A percentile compares a stretch with the other conserved stretches of the same genome.
Conservation (phyloP, 1,140 invertebrate species). For the Rhyacophila brunnea region DNA sequence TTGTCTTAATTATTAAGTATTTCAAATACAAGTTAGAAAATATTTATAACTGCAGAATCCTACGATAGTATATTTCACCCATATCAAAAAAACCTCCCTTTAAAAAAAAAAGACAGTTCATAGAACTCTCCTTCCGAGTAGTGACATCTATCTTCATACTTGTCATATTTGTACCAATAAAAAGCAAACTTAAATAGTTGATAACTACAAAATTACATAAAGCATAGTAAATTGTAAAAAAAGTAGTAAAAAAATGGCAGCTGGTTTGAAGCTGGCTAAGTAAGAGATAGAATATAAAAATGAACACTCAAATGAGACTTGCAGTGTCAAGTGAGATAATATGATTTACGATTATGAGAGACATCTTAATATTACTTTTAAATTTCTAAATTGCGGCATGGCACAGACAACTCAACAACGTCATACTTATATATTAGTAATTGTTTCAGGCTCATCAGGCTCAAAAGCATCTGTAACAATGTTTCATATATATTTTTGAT, state of each 20-base stretch:
- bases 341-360: slow-evolving; percentile 9
- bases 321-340: not conserved
- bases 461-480: slow-evolving; percentile 13
- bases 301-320: not conserved
- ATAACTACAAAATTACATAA: not conserved
- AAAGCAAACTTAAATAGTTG: not conserved
- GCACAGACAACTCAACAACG: slow-evolving; percentile 31
- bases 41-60: too few relatives aligned
- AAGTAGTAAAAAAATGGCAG: not conserved
- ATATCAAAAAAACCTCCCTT: not conserved
- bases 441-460: slow-evolving; percentile 9
- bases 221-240: not conserved
- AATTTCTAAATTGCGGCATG: slow-evolving; percentile 26
- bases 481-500: slow-evolving; percentile 7
- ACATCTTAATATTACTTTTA: slow-evolving; percentile 18
- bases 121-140: not conserved
- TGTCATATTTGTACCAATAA: not conserved
- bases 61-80: too few relatives aligned
- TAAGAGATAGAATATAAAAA: not conserved
- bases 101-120: not conserved
- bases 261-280: not conserved
- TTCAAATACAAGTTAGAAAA: too few relatives aligned
- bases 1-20: too few relatives aligned
- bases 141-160: not conserved
- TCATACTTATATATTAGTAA: slow-evolving; percentile 17